Base-by-base conservation (phyloP, 2,113 vertebrate genomes). In the Perca flavescens region DNA sequence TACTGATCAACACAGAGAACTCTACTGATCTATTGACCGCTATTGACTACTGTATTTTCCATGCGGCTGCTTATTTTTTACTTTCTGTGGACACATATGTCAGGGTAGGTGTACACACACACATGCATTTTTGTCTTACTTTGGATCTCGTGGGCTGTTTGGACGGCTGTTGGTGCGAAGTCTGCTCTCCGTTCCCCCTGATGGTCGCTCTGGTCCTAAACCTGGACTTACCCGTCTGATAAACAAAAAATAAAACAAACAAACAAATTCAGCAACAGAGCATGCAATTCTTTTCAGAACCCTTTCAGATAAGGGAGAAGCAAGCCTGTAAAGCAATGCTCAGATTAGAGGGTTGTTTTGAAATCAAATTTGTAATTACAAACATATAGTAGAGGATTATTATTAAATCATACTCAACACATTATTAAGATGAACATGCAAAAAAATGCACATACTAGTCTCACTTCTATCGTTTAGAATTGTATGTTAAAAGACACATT, bases 61-160 rank as follows among this genome's bases (percentile, higher is more conserved):
- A 2, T 40, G 31, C 16, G 1, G 4, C 16, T 9, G 19, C 8
- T 19, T 31, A 21, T 28, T 62, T 53, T 57, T 16, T 34, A 74
- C 6, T 47, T 40, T 14, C 28, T 46, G 19, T 28, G 31, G 47
- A 47, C 40, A 6, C 50, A 49, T 57, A 31, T 17, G 22, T 46
- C 34, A 60, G 54, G 71, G 9, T 9, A 9, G 40, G 40, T 40
- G 36, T 9, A 31, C 4, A 40, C 9, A 60, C 17, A 47, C 31
- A 71, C 13, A 36, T 34, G 16, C 5, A 16, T 25, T 19, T 25
- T 54, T 40, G 40, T 40, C 89, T 90, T 93, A 95, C 94, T 94
- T 95, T 68, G 92, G 83, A 84, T 96, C 94, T 80, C 94, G 78
- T 3, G 95, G 95, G 91, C 95, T 95, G 91, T 94, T 95, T 77